Evolutionary conservation across 1,140 invertebrate species (phyloP).

Genomic region (Alviniconcha marisindica): DNA sequence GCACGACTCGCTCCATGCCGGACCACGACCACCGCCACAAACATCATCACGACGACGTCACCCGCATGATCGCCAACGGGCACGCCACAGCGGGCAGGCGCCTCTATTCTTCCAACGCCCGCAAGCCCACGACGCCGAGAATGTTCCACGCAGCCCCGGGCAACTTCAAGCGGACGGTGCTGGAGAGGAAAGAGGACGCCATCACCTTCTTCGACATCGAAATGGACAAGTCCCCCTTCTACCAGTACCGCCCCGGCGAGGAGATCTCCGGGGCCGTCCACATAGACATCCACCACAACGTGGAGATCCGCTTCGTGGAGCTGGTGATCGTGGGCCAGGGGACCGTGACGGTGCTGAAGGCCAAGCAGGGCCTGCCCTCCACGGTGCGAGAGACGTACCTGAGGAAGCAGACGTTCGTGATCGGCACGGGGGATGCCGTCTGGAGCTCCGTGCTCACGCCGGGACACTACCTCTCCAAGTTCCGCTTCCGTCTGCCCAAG

Average conservation of each 20-base stretch:
- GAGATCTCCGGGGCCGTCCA: constrained; percentile 63
- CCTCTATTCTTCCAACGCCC: constrained; percentile 16
- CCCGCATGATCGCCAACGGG: constrained; percentile 36
- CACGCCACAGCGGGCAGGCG: constrained; percentile 22
- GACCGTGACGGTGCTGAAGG: constrained; percentile 48
- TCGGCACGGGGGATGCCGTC: constrained; percentile 59
- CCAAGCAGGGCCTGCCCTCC: constrained; percentile 38
- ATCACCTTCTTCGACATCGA: constrained; percentile 67
- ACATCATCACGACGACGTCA: background rate
- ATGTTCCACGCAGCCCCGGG: background rate
- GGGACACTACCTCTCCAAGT: constrained; percentile 69
- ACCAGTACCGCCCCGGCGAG: constrained; percentile 65
- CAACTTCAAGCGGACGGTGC: background rate
- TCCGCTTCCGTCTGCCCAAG: constrained; percentile 61
- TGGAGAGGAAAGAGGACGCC: constrained; percentile 55
- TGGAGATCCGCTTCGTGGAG: constrained; percentile 69
- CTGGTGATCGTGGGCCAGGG: constrained; percentile 63
- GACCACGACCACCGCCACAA: constrained; percentile 7
- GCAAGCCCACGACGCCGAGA: background rate
- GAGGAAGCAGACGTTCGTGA: constrained; percentile 63
- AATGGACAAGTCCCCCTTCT: constrained; percentile 56
- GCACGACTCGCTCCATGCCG: constrained; percentile 34
- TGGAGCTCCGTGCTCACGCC: constrained; percentile 64
- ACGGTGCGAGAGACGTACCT: constrained; percentile 62
- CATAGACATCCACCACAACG: constrained; percentile 54